Evolutionary conservation across 2,888 invertebrate genomes (phyloP).

Genomic region (Leptothorax acervorum): DNA sequence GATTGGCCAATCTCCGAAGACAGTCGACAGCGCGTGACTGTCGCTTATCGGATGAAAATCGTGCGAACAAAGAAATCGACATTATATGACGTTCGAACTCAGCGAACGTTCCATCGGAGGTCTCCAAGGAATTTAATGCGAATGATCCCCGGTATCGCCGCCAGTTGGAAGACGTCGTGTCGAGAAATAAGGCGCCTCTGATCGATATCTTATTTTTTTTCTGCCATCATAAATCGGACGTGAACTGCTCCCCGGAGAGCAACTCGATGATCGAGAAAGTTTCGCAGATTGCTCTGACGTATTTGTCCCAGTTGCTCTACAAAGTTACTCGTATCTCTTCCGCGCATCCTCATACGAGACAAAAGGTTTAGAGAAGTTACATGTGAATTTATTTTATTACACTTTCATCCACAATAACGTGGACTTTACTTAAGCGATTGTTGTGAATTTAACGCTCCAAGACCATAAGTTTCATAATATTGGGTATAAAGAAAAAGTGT

Average conservation of each 20-base stretch:
- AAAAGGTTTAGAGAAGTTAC: slow-evolving; percentile 12
- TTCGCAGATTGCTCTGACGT: slow-evolving; percentile 78
- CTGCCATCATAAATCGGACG: slow-evolving; percentile 76
- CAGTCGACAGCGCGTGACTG: slow-evolving; percentile 52
- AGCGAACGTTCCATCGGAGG: slow-evolving; percentile 44
- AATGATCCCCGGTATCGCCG: slow-evolving; percentile 70
- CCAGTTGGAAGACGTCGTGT: slow-evolving; percentile 64
- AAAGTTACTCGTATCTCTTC: slow-evolving; percentile 34
- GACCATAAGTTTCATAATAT: slow-evolving; percentile 5
- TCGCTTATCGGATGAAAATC: slow-evolving; percentile 55
- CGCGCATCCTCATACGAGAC: neutral
- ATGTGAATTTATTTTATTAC: neutral
- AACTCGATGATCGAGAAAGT: slow-evolving; percentile 82
- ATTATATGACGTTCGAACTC: slow-evolving; percentile 70
- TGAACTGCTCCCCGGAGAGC: slow-evolving; percentile 79
- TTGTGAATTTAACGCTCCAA: neutral
- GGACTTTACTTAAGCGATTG: neutral
- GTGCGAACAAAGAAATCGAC: slow-evolving; percentile 67
- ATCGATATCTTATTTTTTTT: slow-evolving; percentile 66
- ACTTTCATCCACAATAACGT: neutral
- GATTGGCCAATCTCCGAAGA: slow-evolving; percentile 51
- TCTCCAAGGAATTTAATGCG: slow-evolving; percentile 73
- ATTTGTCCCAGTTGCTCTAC: slow-evolving; percentile 69
- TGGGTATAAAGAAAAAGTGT: neutral
- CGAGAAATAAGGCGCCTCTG: slow-evolving; percentile 68